Evolutionary conservation across 2,113 vertebrate species (phyloP).

Genomic region (Irena cyanogastra): DNA sequence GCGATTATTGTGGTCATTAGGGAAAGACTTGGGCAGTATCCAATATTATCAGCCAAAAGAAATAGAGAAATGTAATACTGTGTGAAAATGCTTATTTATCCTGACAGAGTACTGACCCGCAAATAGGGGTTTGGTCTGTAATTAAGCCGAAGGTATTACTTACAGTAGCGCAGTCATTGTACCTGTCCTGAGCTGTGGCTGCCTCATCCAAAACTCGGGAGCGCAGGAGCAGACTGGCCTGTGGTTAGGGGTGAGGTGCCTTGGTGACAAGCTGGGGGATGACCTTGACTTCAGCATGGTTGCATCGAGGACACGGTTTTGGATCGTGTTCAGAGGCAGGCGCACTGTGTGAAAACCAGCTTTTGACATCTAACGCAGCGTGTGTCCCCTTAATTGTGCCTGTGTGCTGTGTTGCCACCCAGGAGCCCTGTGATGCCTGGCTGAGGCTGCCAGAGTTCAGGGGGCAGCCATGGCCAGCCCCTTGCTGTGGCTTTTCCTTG

Average conservation of each 20-base stretch:
- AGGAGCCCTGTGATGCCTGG: accelerated
- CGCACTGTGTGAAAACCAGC: background rate
- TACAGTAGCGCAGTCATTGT: background rate
- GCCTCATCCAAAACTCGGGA: background rate
- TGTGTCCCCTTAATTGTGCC: background rate
- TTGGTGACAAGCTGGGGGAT: background rate
- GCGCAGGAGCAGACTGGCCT: background rate
- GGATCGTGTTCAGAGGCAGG: background rate
- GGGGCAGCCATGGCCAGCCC: background rate
- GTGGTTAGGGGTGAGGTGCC: background rate
- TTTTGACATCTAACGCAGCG: background rate
- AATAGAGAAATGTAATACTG: background rate
- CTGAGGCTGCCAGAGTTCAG: background rate
- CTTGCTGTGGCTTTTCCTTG: background rate
- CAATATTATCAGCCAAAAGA: conserved; percentile 53
- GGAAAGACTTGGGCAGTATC: conserved; percentile 24
- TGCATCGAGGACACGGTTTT: background rate
- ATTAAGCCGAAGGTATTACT: background rate
- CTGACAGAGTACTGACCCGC: conserved; percentile 36
- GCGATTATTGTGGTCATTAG: conserved; percentile 38
- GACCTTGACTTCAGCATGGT: background rate
- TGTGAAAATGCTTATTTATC: conserved; percentile 58
- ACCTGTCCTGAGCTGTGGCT: background rate
- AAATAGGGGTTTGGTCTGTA: conserved; percentile 5
- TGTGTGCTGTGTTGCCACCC: background rate